A percentile compares a stretch with the other conserved stretches of the same genome.
Conservation (phyloP, 2,888 invertebrate genomes). For the Polymixis flavicincta region DNA sequence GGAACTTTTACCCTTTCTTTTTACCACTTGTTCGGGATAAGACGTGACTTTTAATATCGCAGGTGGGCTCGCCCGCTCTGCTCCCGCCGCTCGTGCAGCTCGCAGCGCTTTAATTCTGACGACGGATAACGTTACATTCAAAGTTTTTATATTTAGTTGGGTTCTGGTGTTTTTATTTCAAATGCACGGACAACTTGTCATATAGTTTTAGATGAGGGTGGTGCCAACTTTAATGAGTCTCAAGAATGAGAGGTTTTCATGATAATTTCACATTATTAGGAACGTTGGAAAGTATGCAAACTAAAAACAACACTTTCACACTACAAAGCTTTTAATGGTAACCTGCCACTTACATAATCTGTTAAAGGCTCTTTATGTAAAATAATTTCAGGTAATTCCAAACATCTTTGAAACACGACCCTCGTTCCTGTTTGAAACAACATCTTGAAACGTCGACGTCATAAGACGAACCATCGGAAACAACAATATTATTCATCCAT, state of each 20-base stretch:
- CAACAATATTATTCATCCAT: conserved; percentile 30
- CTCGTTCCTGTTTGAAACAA: conserved; percentile 7
- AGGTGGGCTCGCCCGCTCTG: conserved; percentile 53
- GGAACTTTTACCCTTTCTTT: conserved; percentile 74
- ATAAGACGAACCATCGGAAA: conserved; percentile 27
- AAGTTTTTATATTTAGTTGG: conserved; percentile 62
- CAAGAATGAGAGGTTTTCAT: neutral
- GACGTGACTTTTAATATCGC: conserved; percentile 78
- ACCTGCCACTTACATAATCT: conserved; percentile 3
- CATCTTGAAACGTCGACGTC: conserved; percentile 29
- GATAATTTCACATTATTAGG: neutral
- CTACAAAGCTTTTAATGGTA: neutral
- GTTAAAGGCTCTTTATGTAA: neutral
- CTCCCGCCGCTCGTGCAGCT: conserved; percentile 33
- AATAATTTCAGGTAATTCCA: neutral
- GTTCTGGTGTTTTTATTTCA: conserved; percentile 41
- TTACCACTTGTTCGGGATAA: conserved; percentile 74
- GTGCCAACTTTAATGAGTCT: neutral
- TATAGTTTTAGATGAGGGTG: conserved; percentile 21
- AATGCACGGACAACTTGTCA: conserved; percentile 24
- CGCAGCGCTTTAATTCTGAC: conserved; percentile 56
- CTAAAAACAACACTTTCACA: too few relatives aligned
- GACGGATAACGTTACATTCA: conserved; percentile 56
- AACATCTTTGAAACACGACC: conserved; percentile 11
- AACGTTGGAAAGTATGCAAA: neutral